Evolutionary conservation across 2,797 vertebrate genomes (phyloP).

Genomic region (Apogon hyalosoma): DNA sequence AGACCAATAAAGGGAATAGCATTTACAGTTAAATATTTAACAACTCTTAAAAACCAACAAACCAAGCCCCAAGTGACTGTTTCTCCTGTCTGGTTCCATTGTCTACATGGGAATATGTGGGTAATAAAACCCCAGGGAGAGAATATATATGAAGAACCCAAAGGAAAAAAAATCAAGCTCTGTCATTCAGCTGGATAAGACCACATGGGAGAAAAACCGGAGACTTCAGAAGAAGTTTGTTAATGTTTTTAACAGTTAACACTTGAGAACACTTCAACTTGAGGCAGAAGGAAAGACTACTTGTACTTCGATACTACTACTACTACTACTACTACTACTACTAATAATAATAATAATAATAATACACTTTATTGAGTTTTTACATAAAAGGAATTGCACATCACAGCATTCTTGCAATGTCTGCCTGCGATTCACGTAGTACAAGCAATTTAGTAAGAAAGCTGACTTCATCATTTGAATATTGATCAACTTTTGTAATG

Average conservation of each 20-base stretch:
- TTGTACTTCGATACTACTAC: not conserved
- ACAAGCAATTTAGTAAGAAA: slow-evolving; percentile 33
- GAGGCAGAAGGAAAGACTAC: not conserved
- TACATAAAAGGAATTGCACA: not conserved
- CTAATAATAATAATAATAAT: too few species aligned
- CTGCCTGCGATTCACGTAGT: slow-evolving; percentile 31
- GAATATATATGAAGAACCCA: not conserved
- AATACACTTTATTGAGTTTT: too few species aligned
- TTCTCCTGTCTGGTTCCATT: slow-evolving; percentile 12
- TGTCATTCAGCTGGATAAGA: too few species aligned
- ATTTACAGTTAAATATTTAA: slow-evolving; percentile 51
- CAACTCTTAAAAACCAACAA: slow-evolving; percentile 7
- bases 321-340: too few species aligned
- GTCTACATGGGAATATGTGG: slow-evolving; percentile 23
- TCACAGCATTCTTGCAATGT: not conserved
- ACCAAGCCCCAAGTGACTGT: slow-evolving; percentile 16
- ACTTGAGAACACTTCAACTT: too few species aligned
- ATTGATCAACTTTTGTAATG: slow-evolving; percentile 71
- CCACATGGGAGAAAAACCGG: too few species aligned
- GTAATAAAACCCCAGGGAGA: slow-evolving; percentile 24
- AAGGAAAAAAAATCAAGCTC: too few species aligned
- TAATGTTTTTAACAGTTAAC: too few species aligned
- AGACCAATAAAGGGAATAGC: slow-evolving; percentile 31
- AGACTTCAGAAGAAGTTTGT: too few species aligned
- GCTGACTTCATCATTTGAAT: slow-evolving; percentile 73